Percentiles rank a stretch among this genome's conserved stretches.
These are phyloP conservation scores for Drosophila prostipennis DNA, from an alignment of 2,888 invertebrate genomes.

Conservation along the genomic window DNA sequence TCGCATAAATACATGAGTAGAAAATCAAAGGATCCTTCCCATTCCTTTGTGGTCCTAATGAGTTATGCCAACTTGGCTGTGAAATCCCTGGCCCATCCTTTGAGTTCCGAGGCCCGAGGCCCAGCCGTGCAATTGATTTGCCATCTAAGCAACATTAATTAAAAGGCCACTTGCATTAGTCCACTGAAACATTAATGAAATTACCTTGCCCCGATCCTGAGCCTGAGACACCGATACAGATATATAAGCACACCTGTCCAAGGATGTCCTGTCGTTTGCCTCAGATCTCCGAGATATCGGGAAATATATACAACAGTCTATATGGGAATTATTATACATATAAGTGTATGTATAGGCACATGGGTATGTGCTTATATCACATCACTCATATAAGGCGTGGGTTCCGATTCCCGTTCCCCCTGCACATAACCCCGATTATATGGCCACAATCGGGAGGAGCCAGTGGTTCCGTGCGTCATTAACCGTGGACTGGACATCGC, in stretches of 20 bases:
- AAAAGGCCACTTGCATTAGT: slow-evolving; percentile 31
- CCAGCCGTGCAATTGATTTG: slow-evolving; percentile 2
- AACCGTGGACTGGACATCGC: slow-evolving; percentile 4
- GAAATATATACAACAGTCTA: slow-evolving; percentile 4
- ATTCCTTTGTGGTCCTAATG: neutral
- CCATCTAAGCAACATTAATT: slow-evolving; percentile 29
- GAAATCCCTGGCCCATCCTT: neutral
- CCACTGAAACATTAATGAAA: slow-evolving; percentile 47
- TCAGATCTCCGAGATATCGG: slow-evolving; percentile 25
- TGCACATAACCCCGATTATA: slow-evolving; percentile 1
- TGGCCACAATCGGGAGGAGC: neutral
- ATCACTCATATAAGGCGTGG: slow-evolving; percentile 3
- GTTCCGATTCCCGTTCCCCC: neutral
- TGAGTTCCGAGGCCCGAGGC: neutral
- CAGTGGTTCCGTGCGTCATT: slow-evolving; percentile 24
- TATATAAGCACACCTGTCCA: slow-evolving; percentile 1
- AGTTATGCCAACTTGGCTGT: neutral
- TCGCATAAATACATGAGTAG: neutral
- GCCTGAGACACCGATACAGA: too few relatives aligned
- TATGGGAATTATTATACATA: neutral
- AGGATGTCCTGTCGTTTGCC: slow-evolving; percentile 19
- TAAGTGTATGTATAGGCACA: neutral
- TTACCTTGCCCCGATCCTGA: neutral
- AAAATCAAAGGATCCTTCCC: neutral
- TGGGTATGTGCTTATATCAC: slow-evolving; percentile 3